Evolutionary conservation across 2,113 vertebrate species (phyloP).

Genomic region (Ancistrus triradiatus): DNA sequence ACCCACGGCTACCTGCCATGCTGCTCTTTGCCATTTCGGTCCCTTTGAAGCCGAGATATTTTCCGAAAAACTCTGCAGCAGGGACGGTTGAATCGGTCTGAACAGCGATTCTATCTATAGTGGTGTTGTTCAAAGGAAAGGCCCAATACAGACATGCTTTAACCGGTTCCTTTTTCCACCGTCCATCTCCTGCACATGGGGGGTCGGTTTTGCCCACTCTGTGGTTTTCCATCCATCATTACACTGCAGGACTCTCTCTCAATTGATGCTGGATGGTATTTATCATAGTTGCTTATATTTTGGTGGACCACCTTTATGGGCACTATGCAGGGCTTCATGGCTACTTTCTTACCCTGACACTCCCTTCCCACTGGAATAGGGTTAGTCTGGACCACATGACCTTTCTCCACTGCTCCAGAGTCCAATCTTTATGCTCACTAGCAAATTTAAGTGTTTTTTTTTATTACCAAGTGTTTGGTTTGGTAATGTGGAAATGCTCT

Average conservation of each 20-base stretch:
- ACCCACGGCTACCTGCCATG: conserved; percentile 50
- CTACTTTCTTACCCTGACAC: too few relatives aligned
- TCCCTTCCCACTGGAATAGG: too few relatives aligned
- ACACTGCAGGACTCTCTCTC: conserved; percentile 64
- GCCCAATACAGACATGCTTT: conserved; percentile 63
- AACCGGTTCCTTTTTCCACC: conserved; percentile 57
- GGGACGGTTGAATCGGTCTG: conserved; percentile 53
- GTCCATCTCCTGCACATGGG: conserved; percentile 54
- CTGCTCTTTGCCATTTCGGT: conserved; percentile 52
- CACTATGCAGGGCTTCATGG: too few relatives aligned
- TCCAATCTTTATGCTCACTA: too few relatives aligned
- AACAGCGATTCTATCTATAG: conserved; percentile 55
- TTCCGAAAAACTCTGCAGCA: conserved; percentile 51
- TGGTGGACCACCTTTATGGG: too few relatives aligned
- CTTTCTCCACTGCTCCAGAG: too few relatives aligned
- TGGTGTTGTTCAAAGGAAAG: conserved; percentile 67
- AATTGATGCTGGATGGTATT: conserved; percentile 61
- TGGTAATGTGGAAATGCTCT: too few relatives aligned
- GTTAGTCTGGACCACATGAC: too few relatives aligned
- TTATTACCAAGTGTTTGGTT: too few relatives aligned
- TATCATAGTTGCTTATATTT: too few relatives aligned
- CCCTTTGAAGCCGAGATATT: conserved; percentile 53
- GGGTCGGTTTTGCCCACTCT: conserved; percentile 60
- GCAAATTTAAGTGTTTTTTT: too few relatives aligned
- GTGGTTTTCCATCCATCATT: conserved; percentile 66